Evolutionary conservation across 2,113 vertebrate species (phyloP), one percentile per base, ranked within the genome.

Genomic region (Amphiprion ocellaris): DNA sequence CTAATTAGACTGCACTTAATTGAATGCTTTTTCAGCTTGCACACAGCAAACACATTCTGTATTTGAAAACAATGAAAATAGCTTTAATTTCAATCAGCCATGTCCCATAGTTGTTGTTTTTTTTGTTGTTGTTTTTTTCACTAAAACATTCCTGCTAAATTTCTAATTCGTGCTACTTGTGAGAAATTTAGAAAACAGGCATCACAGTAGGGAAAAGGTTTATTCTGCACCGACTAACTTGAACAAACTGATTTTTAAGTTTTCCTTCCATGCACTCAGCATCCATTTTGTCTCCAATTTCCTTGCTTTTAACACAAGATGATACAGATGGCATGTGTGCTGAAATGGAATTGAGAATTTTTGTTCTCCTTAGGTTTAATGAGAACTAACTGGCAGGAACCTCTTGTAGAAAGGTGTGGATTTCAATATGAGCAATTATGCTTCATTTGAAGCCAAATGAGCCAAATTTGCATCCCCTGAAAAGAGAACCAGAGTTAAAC

Each of bases 381-480:
- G 92, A 87, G 92, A 94, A 93, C 93, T 92, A 93, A 94, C 93
- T 93, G 93, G 93, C 92, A 94, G 94, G 93, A 95, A 94, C 93
- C 94, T 95, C 94, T 94, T 77, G 90, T 85, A 91, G 92, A 94
- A 95, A 95, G 94, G 94, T 95, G 95, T 95, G 86, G 92, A 92
- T 93, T 94, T 95, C 93, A 95, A 95, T 94, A 87, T 93, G 94
- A 92, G 94, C 92, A 95, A 95, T 95, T 95, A 95, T 77, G 93
- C 87, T 90, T 94, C 94, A 94, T 95, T 95, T 94, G 88, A 93
- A 93, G 90, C 89, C 92, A 94, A 95, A 95, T 94, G 93, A 92
- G 93, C 85, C 93, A 90, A 94, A 95, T 95, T 95, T 95, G 94
- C 95, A 95, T 95, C 89, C 89, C 21, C 87, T 95, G 94, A 95